Evolutionary conservation across 2,113 vertebrate species (phyloP), one percentile per base, ranked within the genome.

Genomic region (Myrmophylax atrothorax): DNA sequence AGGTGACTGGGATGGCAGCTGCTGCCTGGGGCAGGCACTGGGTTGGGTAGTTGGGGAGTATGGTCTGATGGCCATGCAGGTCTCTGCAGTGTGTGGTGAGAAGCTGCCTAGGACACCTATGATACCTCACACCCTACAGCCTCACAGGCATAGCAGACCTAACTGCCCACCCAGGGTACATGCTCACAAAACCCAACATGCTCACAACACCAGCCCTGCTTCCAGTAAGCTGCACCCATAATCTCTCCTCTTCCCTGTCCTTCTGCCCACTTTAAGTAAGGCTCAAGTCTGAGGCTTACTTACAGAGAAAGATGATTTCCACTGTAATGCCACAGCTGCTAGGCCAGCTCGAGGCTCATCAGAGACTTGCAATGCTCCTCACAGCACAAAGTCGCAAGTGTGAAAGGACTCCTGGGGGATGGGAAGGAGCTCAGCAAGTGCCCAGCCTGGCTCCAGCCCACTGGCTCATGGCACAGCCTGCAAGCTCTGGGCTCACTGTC

Each of bases 71-170:
- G 52, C 28, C 9, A 55, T 0, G 7, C 35, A 46, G 47, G 37
- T 31, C 55, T 58, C 86, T 38, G 40, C 19, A 44, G 47, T 0
- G 9, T 6, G 26, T 9, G 19, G 3, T 2, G 16, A 49, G 49
- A 85, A 55, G 58, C 66, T 79, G 67, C 35, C 52, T 7, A 14
- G 35, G 35, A 59, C 62, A 60, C 35, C 52, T 7, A 14, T 33
- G 35, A 59, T 58, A 60, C 26, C 38, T 47, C 44, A 24, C 2
- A 24, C 40, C 40, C 35, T 4, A 19, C 33, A 63, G 52, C 26
- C 63, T 50, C 67, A n/a, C 0, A 0, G 22, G 59, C 0, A 0
- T 0, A 58, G 62, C 17, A 46, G 19, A 52, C 26, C 52, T 16
- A 35, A 40, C 66, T 72, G 58, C 14, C 55, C 67, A 47, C 26